A percentile compares a stretch with the other conserved stretches of the same genome.
Conservation (phyloP, 2,797 vertebrate genomes). For the Pelochelys cantorii region DNA sequence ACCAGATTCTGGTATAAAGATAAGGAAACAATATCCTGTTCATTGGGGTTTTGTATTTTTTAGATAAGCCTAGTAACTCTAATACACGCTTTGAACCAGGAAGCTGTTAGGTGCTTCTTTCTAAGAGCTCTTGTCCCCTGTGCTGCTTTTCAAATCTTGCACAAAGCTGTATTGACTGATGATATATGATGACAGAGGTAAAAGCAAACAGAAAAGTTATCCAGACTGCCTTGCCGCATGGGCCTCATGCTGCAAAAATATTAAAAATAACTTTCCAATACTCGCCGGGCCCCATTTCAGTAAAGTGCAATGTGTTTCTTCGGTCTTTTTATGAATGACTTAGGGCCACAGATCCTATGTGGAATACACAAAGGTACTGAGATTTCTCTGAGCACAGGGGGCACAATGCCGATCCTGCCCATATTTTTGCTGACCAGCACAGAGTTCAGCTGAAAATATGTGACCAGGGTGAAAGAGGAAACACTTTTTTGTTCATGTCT, state of each 20-base stretch:
- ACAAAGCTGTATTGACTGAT: neutral
- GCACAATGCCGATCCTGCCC: neutral
- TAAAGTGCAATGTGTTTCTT: neutral
- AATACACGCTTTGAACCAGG: neutral
- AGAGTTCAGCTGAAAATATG: neutral
- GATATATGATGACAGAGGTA: conserved; percentile 41
- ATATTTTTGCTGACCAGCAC: neutral
- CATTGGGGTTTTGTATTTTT: neutral
- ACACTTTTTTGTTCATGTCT: neutral
- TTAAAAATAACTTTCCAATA: conserved; percentile 48
- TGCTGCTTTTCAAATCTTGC: neutral
- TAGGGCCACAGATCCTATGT: conserved; percentile 26
- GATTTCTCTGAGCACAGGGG: conserved; percentile 14
- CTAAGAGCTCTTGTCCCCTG: neutral
- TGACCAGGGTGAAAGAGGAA: conserved; percentile 25
- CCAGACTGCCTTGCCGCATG: conserved; percentile 25
- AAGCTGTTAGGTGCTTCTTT: neutral
- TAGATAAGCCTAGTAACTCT: neutral
- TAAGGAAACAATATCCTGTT: neutral
- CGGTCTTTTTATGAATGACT: conserved; percentile 42
- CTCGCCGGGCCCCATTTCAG: conserved; percentile 38
- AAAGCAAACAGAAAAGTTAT: conserved; percentile 51
- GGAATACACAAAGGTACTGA: conserved; percentile 11
- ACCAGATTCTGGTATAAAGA: neutral
- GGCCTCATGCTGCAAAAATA: conserved; percentile 20